A percentile compares a stretch with the other conserved stretches of the same genome.
Conservation (phyloP, 2,797 vertebrate genomes). For the Takifugu rubripes region DNA sequence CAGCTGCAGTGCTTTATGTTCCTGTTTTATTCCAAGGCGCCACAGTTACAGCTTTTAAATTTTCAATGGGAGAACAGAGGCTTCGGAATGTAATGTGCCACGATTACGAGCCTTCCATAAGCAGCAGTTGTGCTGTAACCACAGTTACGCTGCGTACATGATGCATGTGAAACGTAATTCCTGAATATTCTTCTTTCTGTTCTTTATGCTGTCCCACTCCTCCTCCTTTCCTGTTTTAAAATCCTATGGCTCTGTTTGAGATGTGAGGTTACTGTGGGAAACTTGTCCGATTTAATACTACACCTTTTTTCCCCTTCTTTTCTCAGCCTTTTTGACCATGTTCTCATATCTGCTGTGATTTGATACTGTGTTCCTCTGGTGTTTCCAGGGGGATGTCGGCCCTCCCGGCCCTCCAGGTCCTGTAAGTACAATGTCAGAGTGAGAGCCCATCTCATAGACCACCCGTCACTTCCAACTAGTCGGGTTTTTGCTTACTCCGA, state of each 20-base stretch:
- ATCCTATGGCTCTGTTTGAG: slow-evolving; percentile 13
- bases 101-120: slow-evolving; percentile 24
- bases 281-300: background rate
- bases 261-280: slow-evolving; percentile 20
- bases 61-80: slow-evolving; percentile 34
- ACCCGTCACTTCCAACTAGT: background rate
- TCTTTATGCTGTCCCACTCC: background rate
- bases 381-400: slow-evolving; percentile 77
- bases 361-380: slow-evolving; percentile 22
- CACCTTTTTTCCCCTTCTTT: too few species aligned
- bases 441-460: slow-evolving; percentile 1
- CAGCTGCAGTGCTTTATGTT: slow-evolving; percentile 2
- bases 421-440: slow-evolving; percentile 67
- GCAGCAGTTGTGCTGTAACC: slow-evolving; percentile 17
- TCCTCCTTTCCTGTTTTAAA: slow-evolving; percentile 29
- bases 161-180: slow-evolving; percentile 11
- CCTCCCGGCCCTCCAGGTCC: slow-evolving; percentile 77
- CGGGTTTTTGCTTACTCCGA: slow-evolving; percentile 1
- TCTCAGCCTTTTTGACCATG: too few species aligned
- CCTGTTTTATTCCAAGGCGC: slow-evolving; percentile 19
- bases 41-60: slow-evolving; percentile 38
- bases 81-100: slow-evolving; percentile 28
- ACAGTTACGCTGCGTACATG: slow-evolving; percentile 1
- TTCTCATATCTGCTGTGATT: slow-evolving; percentile 1
- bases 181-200: slow-evolving; percentile 9